Base-by-base conservation (phyloP, 2,888 invertebrate genomes). In the Drosophila incognita region DNA sequence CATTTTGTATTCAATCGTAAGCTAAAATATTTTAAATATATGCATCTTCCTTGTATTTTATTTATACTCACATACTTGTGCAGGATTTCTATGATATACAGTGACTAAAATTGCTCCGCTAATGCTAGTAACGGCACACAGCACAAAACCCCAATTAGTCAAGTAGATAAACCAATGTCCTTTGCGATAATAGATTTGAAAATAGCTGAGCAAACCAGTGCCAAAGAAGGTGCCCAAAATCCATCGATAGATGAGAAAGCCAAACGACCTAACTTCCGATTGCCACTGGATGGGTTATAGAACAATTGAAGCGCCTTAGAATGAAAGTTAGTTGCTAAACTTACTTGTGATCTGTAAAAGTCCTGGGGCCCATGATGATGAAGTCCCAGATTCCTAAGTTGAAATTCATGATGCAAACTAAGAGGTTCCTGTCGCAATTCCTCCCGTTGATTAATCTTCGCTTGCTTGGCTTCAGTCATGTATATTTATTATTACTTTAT, bases 341-440 rank as follows among this genome's bases (percentile, higher is more conserved):
- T 56, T 4, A 85, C 83, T 60, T 83, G 87, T 1, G 85, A 87
- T 36, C 82, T 56, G 0, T 59, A 33, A n/a, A 84, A 84, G 38
- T 82, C 74, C 1, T 58, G 11, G 2, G 49, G 60, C 0, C 59
- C 42, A 51, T 71, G 42, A 66, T 87, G 76, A 0, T 52, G 4
- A 0, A 81, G 57, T 18, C 74, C 36, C 1, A 68, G 31, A 8
- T 31, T 31, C 2, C 8, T 13, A 0, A 3, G 10, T 2, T 38
- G 58, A 0, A 84, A 54, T 21, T 84, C 85, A 4, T 66, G 8
- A 13, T 21, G 29, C 7, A 81, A 33, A 15, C 31, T 69, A 0
- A 68, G 10, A 1, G 85, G 85, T 24, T 60, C 62, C 10, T 83
- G 83, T 21, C 51, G 65, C 15, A 53, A 13, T 13, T 48, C 58